Conservation (phyloP, 2,797 vertebrate species). For the Paratrypauchen microcephalus region DNA sequence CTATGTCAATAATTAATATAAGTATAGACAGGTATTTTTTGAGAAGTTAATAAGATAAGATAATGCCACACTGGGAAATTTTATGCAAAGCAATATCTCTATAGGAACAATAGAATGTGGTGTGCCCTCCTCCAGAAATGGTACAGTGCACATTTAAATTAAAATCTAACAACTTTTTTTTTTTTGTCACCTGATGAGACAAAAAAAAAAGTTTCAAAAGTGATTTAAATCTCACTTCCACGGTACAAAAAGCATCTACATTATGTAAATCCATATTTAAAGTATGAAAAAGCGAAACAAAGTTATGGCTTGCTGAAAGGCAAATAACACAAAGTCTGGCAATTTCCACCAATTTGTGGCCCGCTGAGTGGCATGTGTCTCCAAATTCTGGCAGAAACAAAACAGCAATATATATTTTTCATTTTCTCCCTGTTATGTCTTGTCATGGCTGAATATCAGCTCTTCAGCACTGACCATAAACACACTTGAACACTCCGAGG, state of each 20-base stretch:
- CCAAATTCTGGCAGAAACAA: background rate
- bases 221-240: background rate
- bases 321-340: slow-evolving; percentile 9
- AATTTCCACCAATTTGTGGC: slow-evolving; percentile 7
- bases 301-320: slow-evolving; percentile 1
- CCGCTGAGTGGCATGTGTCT: slow-evolving; percentile 8
- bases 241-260: background rate
- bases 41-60: too few relatives aligned
- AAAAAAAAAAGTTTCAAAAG: background rate
- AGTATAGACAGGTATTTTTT: too few relatives aligned
- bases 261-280: background rate
- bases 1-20: too few relatives aligned
- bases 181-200: background rate
- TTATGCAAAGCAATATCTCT: too few relatives aligned
- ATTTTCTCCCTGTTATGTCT: slow-evolving; percentile 8
- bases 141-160: too few relatives aligned
- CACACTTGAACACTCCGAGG: background rate
- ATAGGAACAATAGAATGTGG: too few relatives aligned
- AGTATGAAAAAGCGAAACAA: background rate
- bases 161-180: background rate
- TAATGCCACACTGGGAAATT: too few relatives aligned
- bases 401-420: slow-evolving; percentile 5
- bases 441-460: slow-evolving; percentile 2
- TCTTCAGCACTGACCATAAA: background rate
- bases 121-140: too few relatives aligned